Conservation (phyloP, 2,888 invertebrate genomes). For the Argynnis bischoffii region DNA sequence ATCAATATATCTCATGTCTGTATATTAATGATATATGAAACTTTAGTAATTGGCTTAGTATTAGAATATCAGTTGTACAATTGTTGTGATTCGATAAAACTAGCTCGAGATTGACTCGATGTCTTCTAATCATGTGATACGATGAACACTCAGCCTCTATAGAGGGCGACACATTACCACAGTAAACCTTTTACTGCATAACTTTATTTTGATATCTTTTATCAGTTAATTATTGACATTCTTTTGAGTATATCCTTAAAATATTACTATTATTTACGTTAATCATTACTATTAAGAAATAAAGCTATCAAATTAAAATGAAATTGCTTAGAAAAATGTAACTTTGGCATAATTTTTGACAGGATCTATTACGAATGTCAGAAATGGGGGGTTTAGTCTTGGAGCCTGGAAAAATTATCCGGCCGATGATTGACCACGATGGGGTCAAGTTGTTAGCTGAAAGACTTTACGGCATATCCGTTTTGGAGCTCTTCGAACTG, state of each 20-base stretch:
- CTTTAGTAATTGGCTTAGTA: not conserved
- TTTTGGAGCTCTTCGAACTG: slow-evolving; percentile 81
- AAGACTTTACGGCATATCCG: slow-evolving; percentile 84
- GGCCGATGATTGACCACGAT: slow-evolving; percentile 79
- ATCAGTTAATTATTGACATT: not conserved
- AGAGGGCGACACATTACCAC: slow-evolving; percentile 23
- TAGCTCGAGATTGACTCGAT: not conserved
- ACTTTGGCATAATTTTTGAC: not conserved
- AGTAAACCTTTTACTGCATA: not conserved
- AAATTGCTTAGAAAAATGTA: not conserved
- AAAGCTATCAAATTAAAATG: not conserved
- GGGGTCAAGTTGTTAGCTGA: slow-evolving; percentile 78
- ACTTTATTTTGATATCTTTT: not conserved
- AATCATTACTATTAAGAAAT: not conserved
- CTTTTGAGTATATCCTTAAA: no score
- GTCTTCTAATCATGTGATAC: slow-evolving; percentile 24
- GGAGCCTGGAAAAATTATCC: slow-evolving; percentile 82
- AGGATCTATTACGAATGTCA: slow-evolving; percentile 21
- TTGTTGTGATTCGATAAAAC: not conserved
- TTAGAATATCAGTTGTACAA: not conserved
- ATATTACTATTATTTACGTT: not conserved
- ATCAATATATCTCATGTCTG: not conserved
- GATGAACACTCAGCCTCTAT: not conserved
- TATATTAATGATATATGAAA: not conserved
- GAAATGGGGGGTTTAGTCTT: slow-evolving; percentile 42